Evolutionary conservation across 2,113 vertebrate species (phyloP), one percentile per base, ranked within the genome.

Genomic region (Atlantisia rogersi): DNA sequence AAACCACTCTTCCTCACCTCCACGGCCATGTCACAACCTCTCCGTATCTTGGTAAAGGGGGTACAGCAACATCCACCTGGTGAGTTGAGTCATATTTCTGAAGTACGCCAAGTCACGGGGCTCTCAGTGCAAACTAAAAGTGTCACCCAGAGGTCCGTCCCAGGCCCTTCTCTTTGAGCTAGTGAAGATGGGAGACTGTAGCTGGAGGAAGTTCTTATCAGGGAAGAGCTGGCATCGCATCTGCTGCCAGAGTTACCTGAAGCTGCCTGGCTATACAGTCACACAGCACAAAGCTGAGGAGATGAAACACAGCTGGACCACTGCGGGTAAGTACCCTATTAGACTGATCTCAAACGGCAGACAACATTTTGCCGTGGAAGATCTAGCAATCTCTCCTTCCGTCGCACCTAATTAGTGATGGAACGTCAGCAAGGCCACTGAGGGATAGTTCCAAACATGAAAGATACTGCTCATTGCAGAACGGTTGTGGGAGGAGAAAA

Each of bases 111-210:
- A 62, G 40, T 79, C 0, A 0, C 13, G 9, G 19, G 26, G 37
- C 39, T 75, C 46, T 2, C 3, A 64, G 71, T 5, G 13, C 17
- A 39, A 9, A 16, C 37, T 79, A 56, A 79, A 84, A 74, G n/a
- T 5, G 25, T 19, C 56, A 56, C 64, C 28, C 32, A 59, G 55
- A 28, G 5, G 14, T 81, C 28, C 0, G 0, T n/a, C 42, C 55
- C 63, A 59, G 55, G 11, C 39, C 32, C 48, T 53, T 80, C 5
- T 6, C 92, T 63, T 74, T 0, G 5, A 81, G 67, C 25, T 29
- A 29, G 25, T 12, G 55, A 82, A 63, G 75, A 69, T 73, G 25
- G 16, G 70, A 92, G 44, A 16, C 24, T 52, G n/a, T 12, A 74
- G 59, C 46, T 86, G 52, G 13, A 77, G 52, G 63, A 94, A 65